Base-by-base conservation (phyloP, 2,797 vertebrate species). In the Lepilemur septentrionalis region DNA sequence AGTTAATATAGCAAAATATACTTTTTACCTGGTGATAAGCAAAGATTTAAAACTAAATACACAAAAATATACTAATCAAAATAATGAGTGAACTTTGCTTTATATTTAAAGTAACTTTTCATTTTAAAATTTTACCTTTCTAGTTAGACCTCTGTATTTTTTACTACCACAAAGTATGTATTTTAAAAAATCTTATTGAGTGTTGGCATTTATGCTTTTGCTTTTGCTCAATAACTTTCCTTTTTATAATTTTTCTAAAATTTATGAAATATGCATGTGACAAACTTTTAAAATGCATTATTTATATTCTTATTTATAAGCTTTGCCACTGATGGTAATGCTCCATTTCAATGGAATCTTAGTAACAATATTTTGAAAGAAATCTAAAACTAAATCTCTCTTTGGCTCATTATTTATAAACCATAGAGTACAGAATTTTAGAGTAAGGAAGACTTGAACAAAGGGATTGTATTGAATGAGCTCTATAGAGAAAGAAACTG, bases 341-440 rank as follows among this genome's bases (percentile, higher is more conserved):
- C 13, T 93, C 48, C 61, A 69, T 95, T 89, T 89, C 59, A 55
- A 69, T n/a, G 69, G 79, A 87, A 83, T 59, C 18, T 80, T 85
- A 63, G 20, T 14, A 86, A 75, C 14, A 91, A 88, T 41, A 72
- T 59, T 93, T 89, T 81, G 50, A 87, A 94, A 70, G 48, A 85
- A 96, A 91, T 55, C 28, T 69, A 76, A 84, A 93, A 59, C 23
- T 35, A 25, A 88, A 32, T 95, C 35, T 84, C 7, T 83, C 5
- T 59, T 84, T 32, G 61, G 22, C 4, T 96, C 30, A 81, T 89
- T 92, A 89, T 86, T 89, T 86, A 92, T 72, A 86, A 82, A 50
- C 22, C 14, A 28, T 13, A 67, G 28, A 9, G 76, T 30, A 82
- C 0, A 85, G 43, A 85, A 46, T 89, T 78, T 85, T 86, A 81